These are phyloP conservation scores for Diadromus collaris DNA, from an alignment of 2,888 invertebrate species.

Conservation along the genomic window DNA sequence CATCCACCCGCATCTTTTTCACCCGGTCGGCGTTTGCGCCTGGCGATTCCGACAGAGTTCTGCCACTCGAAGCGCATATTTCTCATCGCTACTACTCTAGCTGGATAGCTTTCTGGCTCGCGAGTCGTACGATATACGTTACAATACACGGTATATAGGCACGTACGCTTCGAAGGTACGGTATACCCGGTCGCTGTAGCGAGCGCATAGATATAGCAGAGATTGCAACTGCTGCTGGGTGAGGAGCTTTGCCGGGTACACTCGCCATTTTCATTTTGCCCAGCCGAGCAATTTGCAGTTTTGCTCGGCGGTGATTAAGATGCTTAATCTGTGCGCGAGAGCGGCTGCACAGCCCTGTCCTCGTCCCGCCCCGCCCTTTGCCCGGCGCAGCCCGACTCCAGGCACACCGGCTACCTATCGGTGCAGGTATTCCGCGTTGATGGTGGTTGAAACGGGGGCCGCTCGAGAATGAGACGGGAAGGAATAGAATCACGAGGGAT, in stretches of 20 bases:
- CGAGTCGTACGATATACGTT: slow-evolving; percentile 7
- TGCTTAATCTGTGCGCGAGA: slow-evolving; percentile 70
- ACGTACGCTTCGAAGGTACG: slow-evolving; percentile 10
- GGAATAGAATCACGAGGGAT: slow-evolving; percentile 16
- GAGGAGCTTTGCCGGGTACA: slow-evolving; percentile 39
- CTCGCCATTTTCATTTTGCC: slow-evolving; percentile 69
- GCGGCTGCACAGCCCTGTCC: slow-evolving; percentile 30
- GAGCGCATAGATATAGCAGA: slow-evolving; percentile 17
- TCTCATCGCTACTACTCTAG: slow-evolving; percentile 35
- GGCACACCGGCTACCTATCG: slow-evolving; percentile 24
- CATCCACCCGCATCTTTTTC: slow-evolving; percentile 54
- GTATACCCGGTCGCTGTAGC: neutral
- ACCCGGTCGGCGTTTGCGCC: slow-evolving; percentile 17
- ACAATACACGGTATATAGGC: slow-evolving; percentile 4
- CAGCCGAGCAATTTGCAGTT: slow-evolving; percentile 72
- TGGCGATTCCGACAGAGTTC: slow-evolving; percentile 3
- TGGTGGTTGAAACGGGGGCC: slow-evolving; percentile 50
- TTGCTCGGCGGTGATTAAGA: slow-evolving; percentile 71
- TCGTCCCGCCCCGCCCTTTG: slow-evolving; percentile 32
- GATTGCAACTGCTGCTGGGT: slow-evolving; percentile 49
- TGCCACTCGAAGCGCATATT: slow-evolving; percentile 25
- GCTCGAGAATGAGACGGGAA: slow-evolving; percentile 24
- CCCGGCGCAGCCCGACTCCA: slow-evolving; percentile 28
- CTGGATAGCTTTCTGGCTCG: slow-evolving; percentile 39
- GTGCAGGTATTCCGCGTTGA: slow-evolving; percentile 44